Evolutionary conservation across 2,797 vertebrate species (phyloP).

Genomic region (Lithobates sylvaticus): DNA sequence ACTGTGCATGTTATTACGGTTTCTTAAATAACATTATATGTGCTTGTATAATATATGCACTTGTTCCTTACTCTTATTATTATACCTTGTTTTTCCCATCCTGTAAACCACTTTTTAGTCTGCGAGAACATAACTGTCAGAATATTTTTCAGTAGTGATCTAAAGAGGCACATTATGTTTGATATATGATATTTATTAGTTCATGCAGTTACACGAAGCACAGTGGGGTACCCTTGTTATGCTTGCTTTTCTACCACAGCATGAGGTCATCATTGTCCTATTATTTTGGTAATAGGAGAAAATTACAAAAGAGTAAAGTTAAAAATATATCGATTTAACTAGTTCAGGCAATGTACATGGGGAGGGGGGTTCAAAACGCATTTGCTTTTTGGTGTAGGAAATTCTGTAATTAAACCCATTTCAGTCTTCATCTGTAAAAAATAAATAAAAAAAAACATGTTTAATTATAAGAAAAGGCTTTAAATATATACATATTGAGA

Average conservation of each 20-base stretch:
- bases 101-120: slow-evolving; percentile 14
- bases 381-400: not conserved
- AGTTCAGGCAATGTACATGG: not conserved
- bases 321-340: slow-evolving; percentile 4
- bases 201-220: slow-evolving; percentile 48
- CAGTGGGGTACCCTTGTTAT: slow-evolving; percentile 40
- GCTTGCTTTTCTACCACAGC: slow-evolving; percentile 27
- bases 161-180: slow-evolving; percentile 54
- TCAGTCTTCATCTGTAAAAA: not conserved
- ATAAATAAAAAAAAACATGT: not conserved
- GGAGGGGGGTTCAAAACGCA: not conserved
- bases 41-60: not conserved
- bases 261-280: slow-evolving; percentile 38
- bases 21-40: not conserved
- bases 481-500: too few species aligned
- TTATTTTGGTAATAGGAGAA: slow-evolving; percentile 48
- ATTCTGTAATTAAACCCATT: not conserved
- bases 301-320: slow-evolving; percentile 13
- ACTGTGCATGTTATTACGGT: not conserved
- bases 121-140: slow-evolving; percentile 1
- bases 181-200: slow-evolving; percentile 61
- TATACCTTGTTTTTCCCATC: not conserved
- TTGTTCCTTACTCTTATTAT: slow-evolving; percentile 6
- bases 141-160: slow-evolving; percentile 32
- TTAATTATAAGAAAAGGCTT: not conserved